Base-by-base conservation (phyloP, 2,113 vertebrate genomes). In the Reinhardtius hippoglossoides region DNA sequence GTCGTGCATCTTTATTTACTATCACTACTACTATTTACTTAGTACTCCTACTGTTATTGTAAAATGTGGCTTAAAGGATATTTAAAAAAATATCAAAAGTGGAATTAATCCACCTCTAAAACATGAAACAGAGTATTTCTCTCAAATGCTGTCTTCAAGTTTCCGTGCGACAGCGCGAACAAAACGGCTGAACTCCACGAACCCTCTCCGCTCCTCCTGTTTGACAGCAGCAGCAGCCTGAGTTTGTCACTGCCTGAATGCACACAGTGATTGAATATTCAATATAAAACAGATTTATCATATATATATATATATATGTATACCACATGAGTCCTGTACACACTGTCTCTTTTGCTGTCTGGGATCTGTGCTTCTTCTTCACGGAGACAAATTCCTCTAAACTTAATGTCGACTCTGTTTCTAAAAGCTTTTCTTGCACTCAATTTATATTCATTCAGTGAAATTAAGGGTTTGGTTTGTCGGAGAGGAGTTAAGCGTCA, bases 371-470 rank as follows among this genome's bases (percentile, higher is more conserved):
- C 63, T 60, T 40, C 62, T 64, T 31, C 9, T 18, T 76, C 72
- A 8, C 48, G 0, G 67, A 80, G 72, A 84, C 76, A 70, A 68
- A 84, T 67, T 78, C 76, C 56, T 16, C 60, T 26, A 9, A 42
- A 20, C 72, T 78, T 62, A 72, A 85, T 68, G 72, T 56, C 56
- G 42, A 54, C 23, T 71, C 61, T 72, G 63, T 57, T 65, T 81
- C 70, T 72, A 52, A 83, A 85, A 79, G 65, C 64, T 78, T 70
- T 46, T 40, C 76, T 57, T 44, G 54, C 84, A 57, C 84, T 73
- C 71, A 42, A 73, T 89, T 89, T 78, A 62, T 82, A 81, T 87
- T 87, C 73, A 83, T 86, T 86, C 64, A 10, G 70, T 64, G 37
- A 82, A 85, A 78, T 84, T 67, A 75, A 76, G 79, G 81, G 76